Percentiles rank a stretch among this genome's conserved stretches.
Evolutionary conservation across 2,888 invertebrate genomes (phyloP).

Genomic region (Galerucella pusilla): DNA sequence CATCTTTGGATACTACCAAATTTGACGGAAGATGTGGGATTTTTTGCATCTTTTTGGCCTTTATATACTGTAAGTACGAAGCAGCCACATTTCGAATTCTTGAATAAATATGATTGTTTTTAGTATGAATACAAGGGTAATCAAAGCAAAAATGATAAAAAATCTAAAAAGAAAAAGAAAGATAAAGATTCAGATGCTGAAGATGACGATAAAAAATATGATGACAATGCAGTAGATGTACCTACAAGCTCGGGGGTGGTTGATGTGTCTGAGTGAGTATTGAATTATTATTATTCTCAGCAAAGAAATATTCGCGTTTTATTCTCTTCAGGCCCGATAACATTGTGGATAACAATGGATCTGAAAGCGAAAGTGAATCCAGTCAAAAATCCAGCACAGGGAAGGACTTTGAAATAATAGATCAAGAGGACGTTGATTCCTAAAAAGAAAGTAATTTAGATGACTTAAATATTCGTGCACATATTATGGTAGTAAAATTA

Average conservation of each 20-base stretch:
- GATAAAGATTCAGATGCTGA: slow-evolving; percentile 86
- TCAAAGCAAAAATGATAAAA: slow-evolving; percentile 68
- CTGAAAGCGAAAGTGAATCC: slow-evolving; percentile 85
- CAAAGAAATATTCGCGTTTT: neutral
- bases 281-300: neutral
- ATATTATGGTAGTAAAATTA: slow-evolving; percentile 26
- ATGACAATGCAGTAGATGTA: slow-evolving; percentile 33
- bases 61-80: slow-evolving; percentile 62
- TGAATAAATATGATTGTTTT: slow-evolving; percentile 34
- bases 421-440: slow-evolving; percentile 69
- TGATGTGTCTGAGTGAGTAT: slow-evolving; percentile 40
- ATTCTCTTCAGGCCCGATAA: neutral
- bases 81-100: neutral
- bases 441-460: slow-evolving; percentile 18
- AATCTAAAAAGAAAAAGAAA: slow-evolving; percentile 78
- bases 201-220: slow-evolving; percentile 56
- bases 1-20: slow-evolving; percentile 99
- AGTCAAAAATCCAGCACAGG: slow-evolving; percentile 85
- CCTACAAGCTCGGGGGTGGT: slow-evolving; percentile 27
- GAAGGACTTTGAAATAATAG: slow-evolving; percentile 89
- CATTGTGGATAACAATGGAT: slow-evolving; percentile 58
- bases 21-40: slow-evolving; percentile 98
- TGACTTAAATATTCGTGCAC: slow-evolving; percentile 34
- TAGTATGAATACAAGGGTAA: slow-evolving; percentile 85
- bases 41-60: slow-evolving; percentile 99